Base-by-base conservation (phyloP, 2,797 vertebrate genomes). In the Falco rusticolus region DNA sequence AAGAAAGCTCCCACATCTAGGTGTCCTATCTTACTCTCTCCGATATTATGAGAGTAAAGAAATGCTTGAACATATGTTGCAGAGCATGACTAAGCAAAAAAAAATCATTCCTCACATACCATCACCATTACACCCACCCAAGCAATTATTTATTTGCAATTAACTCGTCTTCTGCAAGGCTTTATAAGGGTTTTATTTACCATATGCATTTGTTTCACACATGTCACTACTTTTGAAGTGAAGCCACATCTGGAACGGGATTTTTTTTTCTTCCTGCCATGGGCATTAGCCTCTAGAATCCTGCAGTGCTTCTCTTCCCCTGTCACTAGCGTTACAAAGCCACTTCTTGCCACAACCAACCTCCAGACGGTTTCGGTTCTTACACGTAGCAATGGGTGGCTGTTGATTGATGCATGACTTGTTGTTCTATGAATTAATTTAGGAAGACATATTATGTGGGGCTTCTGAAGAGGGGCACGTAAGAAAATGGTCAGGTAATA, bases 101-200 rank as follows among this genome's bases (percentile, higher is more conserved):
- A 53, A 26, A 34, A 15, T 66, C 2, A 34, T 94, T 91, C 93
- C 87, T 83, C 65, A 71, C 53, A 80, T 77, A 64, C 80, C 90
- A 91, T 79, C 89, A 70, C 88, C 69, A 24, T 48, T 57, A 92
- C 78, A 87, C 21, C 80, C 88, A 97, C 79, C 63, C 74, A 69
- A 85, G 47, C 37, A 89, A 91, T 93, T 79, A 82, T 96, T 97
- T 97, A 87, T 84, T 96, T 92, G 96, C 93, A 78, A 57, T n/a
- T 78, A 93, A 92, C 69, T 25, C 28, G 59, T 45, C 59, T 82
- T 82, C 95, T 95, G 82, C 82, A 83, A 61, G 51, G 95, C 91
- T 93, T 96, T 82, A 65, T 48, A 80, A 87, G 75, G 87, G 69
- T 47, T 87, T 92, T 64, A 28, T 93, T 90, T 88, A 53, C 51